Conservation (phyloP, 2,797 vertebrate genomes). For the Acrossocheilus wenchowensis region DNA sequence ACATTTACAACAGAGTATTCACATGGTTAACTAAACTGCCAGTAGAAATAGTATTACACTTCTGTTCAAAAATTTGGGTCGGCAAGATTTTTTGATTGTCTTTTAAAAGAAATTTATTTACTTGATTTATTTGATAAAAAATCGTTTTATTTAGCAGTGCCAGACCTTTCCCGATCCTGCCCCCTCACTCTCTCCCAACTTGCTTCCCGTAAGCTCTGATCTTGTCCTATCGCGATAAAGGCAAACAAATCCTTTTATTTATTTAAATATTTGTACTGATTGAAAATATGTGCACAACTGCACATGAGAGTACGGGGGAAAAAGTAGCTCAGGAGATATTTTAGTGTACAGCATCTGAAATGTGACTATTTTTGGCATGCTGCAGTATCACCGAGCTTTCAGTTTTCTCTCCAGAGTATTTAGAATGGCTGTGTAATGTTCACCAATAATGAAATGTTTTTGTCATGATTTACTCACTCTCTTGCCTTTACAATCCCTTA, state of each 20-base stretch:
- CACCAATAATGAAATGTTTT: neutral
- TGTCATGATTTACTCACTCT: constrained; percentile 1
- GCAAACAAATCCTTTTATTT: neutral
- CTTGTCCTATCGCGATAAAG: too few relatives aligned
- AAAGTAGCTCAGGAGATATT: neutral
- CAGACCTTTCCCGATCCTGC: neutral
- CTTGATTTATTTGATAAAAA: neutral
- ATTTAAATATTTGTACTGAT: neutral
- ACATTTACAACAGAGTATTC: neutral
- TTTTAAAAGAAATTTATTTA: neutral
- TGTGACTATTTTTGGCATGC: constrained; percentile 2
- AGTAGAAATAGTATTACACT: neutral
- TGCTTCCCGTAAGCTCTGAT: neutral
- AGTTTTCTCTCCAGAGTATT: neutral
- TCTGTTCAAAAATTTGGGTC: neutral
- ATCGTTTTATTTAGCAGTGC: too few relatives aligned
- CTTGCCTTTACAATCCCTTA: neutral
- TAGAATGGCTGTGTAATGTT: neutral
- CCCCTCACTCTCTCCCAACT: neutral
- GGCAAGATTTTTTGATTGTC: neutral
- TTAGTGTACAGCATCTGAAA: neutral
- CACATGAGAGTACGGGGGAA: neutral
- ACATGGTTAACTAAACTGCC: neutral
- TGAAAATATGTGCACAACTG: neutral
- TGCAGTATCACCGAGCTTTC: neutral